Conservation (phyloP, 2,888 invertebrate genomes). For the Hoplodrina ambigua region DNA sequence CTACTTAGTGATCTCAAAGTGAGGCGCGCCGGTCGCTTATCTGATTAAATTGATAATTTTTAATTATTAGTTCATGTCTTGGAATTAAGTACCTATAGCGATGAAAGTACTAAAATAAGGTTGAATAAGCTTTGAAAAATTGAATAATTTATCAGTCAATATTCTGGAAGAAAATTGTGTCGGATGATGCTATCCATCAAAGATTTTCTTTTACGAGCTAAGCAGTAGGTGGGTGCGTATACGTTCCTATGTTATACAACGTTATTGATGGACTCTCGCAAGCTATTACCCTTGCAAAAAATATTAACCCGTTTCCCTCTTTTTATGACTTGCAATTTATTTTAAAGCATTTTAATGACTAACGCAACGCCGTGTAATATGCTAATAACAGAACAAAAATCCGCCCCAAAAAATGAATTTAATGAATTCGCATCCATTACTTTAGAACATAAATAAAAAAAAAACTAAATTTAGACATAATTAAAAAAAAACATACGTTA, state of each 20-base stretch:
- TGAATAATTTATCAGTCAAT: constrained; percentile 68
- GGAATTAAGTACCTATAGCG: constrained; percentile 56
- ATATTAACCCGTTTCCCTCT: constrained; percentile 59
- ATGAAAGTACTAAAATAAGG: constrained; percentile 37
- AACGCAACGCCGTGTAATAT: constrained; percentile 54
- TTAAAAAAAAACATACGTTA: constrained; percentile 24
- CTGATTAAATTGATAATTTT: constrained; percentile 68
- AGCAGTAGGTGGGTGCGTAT: constrained; percentile 61
- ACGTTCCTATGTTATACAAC: constrained; percentile 58
- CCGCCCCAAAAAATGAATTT: constrained; percentile 49
- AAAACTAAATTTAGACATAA: constrained; percentile 19
- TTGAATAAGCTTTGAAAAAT: constrained; percentile 46
- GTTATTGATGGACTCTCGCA: constrained; percentile 68
- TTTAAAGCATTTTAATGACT: constrained; percentile 61
- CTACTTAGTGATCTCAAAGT: constrained; percentile 63
- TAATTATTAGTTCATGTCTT: constrained; percentile 64
- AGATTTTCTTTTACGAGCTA: constrained; percentile 67
- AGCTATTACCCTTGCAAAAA: constrained; percentile 60
- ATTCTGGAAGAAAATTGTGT: constrained; percentile 68
- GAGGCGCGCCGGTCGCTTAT: constrained; percentile 62
- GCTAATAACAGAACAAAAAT: constrained; percentile 63
- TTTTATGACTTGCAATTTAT: constrained; percentile 67
- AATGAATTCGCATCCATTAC: constrained; percentile 54
- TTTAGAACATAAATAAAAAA: constrained; percentile 42
- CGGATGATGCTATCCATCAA: constrained; percentile 72